These are phyloP conservation scores for Perdix hodgsoniae DNA, from an alignment of 2,797 vertebrate species.

Conservation along the genomic window DNA sequence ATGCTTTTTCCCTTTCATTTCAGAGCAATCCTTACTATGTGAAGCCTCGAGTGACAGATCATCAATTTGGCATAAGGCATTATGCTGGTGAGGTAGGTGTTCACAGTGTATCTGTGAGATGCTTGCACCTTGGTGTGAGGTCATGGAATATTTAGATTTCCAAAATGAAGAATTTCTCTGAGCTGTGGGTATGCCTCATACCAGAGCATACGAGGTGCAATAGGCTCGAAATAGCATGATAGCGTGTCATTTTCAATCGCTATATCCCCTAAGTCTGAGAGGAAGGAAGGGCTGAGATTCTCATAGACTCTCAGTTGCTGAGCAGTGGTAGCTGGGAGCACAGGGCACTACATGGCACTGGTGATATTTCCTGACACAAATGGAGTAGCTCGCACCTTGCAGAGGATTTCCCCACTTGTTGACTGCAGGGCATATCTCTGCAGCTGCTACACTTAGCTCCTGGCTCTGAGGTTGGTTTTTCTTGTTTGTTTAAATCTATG, in stretches of 20 bases:
- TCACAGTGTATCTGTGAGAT: not conserved
- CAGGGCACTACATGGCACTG: not conserved
- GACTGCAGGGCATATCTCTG: not conserved
- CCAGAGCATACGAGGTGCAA: not conserved
- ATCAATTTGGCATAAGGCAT: constrained; percentile 94
- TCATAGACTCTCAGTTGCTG: not conserved
- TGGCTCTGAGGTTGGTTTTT: not conserved
- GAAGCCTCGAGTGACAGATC: constrained; percentile 91
- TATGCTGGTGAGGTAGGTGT: constrained; percentile 92
- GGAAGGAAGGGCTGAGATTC: not conserved
- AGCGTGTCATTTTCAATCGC: not conserved
- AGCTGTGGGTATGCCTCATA: not conserved
- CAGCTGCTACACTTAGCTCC: constrained; percentile 20
- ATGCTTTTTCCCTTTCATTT: constrained; percentile 31
- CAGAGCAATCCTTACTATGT: constrained; percentile 92
- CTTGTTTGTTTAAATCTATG: not conserved
- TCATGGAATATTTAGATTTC: not conserved
- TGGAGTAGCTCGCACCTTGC: not conserved
- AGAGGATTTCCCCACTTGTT: not conserved
- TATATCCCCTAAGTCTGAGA: not conserved
- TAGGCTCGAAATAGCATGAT: not conserved
- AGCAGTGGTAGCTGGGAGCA: not conserved
- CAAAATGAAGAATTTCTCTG: not conserved
- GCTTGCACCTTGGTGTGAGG: not conserved
- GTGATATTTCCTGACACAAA: not conserved